Base-by-base conservation (phyloP, 1,140 invertebrate genomes). In the Caenorhabditis brenneri region DNA sequence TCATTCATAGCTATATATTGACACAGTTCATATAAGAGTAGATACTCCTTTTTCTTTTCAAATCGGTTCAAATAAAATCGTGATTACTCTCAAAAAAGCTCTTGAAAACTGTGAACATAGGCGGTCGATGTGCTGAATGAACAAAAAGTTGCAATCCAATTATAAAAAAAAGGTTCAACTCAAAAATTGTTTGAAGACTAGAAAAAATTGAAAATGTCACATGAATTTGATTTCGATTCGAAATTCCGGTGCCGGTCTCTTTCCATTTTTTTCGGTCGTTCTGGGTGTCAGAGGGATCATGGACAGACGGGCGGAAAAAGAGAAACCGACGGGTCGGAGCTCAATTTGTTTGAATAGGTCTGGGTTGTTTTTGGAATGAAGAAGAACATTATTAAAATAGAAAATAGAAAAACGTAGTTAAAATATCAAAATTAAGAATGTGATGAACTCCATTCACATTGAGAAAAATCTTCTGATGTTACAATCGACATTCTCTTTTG, bases 61-160 rank as follows among this genome's bases (percentile, higher is more conserved):
- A 74, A 24, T 74, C 65, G 65, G 22, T 74, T 74, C 65, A 74
- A 51, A 74, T 74, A 74, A 74, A 74, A 74, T 74, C 65, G 65
- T 74, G 65, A 74, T 74, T 74, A 74, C 65, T 42, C 65, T 74
- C 65, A 74, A 74, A 74, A 65, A 74, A 74, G 65, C 65, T 74
- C 65, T 74, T 42, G 65, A 74, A 74, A 74, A 74, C 65, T 74
- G 65, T 74, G 65, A 74, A 42, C 33, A 65, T 9, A 74, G 65
- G 65, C 36, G 60, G 19, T 4, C 49, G 49, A 2, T 51, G 48
- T 42, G 39, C 12, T 12, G 39, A 42, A 6, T 12, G 39, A 42
- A 42, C 12, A 5, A 12, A 42, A n/a, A n/a, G n/a, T n/a, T n/a
- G 39, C 39, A 55, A 27, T 15, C 53, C 7, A 55, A 4, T 24